Conservation (phyloP, 2,888 invertebrate genomes). For the Alviniconcha strummeri region DNA sequence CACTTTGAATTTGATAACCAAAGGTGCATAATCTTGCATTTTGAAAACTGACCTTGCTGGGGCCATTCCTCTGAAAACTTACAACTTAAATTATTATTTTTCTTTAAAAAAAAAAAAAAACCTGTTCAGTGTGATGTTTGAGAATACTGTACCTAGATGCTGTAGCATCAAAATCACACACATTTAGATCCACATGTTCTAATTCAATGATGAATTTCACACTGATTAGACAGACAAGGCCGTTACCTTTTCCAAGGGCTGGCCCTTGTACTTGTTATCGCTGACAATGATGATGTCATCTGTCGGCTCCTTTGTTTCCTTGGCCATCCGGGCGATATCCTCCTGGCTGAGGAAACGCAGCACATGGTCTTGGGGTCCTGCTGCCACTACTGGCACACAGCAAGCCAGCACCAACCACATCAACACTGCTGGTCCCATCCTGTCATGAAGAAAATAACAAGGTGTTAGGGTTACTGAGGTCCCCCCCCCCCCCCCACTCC, state of each 20-base stretch:
- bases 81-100: background rate
- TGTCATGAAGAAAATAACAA: no score
- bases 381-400: background rate
- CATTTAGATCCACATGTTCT: background rate
- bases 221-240: background rate
- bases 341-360: conserved; percentile 19
- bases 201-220: background rate
- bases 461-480: no score
- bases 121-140: no score
- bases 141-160: no score
- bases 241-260: conserved; percentile 1
- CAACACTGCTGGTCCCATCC: background rate
- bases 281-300: background rate
- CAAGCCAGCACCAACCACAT: conserved; percentile 1
- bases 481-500: no score
- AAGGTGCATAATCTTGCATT: no score
- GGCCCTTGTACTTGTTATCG: background rate
- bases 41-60: background rate
- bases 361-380: background rate
- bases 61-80: background rate
- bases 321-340: background rate
- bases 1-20: no score
- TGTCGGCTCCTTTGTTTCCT: background rate
- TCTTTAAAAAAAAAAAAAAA: no score
- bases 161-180: no score